Conservation (phyloP, 2,797 vertebrate species). For the Poeciliopsis turneri region DNA sequence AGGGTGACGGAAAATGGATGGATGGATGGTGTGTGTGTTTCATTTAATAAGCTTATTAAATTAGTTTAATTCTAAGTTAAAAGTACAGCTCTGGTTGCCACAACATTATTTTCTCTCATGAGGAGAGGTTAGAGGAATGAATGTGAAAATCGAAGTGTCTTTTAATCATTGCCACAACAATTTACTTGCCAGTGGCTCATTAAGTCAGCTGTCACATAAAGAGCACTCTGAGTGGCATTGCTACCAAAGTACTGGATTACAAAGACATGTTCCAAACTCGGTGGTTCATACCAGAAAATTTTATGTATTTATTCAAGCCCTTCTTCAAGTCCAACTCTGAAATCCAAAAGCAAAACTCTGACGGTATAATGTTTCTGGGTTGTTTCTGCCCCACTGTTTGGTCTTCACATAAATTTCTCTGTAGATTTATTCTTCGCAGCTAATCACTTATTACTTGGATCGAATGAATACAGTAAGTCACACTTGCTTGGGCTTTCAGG, state of each 20-base stretch:
- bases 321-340: conserved; percentile 63
- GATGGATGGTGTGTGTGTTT: too few species aligned
- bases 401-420: conserved; percentile 72
- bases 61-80: conserved; percentile 14
- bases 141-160: conserved; percentile 37
- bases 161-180: conserved; percentile 57
- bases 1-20: too few species aligned
- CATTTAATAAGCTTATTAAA: not conserved
- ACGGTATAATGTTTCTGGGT: conserved; percentile 73
- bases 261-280: conserved; percentile 51
- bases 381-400: conserved; percentile 74
- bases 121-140: conserved; percentile 14
- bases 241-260: conserved; percentile 65
- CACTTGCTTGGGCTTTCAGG: conserved; percentile 70
- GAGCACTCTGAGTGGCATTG: conserved; percentile 34
- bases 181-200: conserved; percentile 48
- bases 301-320: conserved; percentile 74
- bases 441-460: conserved; percentile 80
- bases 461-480: conserved; percentile 72
- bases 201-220: conserved; percentile 52
- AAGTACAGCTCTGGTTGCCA: conserved; percentile 3
- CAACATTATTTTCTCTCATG: conserved; percentile 4
- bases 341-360: conserved; percentile 66
- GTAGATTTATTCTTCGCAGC: conserved; percentile 78
- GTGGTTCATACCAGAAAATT: conserved; percentile 55